phyloP scores from a whole-genome alignment of 2,888 invertebrate genomes.

The Leptinotarsa peninsularis region DNA sequence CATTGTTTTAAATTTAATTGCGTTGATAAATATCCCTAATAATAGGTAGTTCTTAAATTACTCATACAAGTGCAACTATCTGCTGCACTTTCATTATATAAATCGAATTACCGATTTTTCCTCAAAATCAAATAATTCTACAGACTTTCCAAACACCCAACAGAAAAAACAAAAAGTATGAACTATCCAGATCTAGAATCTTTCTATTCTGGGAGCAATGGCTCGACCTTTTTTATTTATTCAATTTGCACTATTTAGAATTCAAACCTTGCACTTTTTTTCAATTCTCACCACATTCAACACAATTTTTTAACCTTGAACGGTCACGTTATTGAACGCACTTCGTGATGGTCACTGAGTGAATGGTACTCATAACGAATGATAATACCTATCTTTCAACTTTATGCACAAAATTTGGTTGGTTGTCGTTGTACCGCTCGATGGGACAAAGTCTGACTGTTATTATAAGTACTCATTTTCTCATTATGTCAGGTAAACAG shows the following conservation, averaged over 20 bases:
- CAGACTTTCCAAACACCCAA: no score
- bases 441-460: neutral
- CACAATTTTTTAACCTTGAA: neutral
- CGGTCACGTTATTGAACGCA: neutral
- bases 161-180: no score
- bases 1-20: no score
- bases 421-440: neutral
- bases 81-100: no score
- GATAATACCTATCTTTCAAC: neutral
- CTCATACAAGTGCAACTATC: no score
- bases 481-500: neutral
- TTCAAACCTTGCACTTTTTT: neutral
- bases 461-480: neutral
- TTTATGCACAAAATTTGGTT: constrained; percentile 4
- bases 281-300: no score
- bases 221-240: neutral
- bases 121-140: no score
- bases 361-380: neutral
- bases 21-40: no score
- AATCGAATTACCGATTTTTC: no score
- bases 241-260: neutral
- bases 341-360: neutral
- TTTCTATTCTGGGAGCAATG: neutral
- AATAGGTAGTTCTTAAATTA: no score
- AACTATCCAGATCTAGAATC: no score